A percentile compares a stretch with the other conserved stretches of the same genome.
phyloP scores from a whole-genome alignment of 2,113 vertebrate species.

The Erythrocebus patas region DNA sequence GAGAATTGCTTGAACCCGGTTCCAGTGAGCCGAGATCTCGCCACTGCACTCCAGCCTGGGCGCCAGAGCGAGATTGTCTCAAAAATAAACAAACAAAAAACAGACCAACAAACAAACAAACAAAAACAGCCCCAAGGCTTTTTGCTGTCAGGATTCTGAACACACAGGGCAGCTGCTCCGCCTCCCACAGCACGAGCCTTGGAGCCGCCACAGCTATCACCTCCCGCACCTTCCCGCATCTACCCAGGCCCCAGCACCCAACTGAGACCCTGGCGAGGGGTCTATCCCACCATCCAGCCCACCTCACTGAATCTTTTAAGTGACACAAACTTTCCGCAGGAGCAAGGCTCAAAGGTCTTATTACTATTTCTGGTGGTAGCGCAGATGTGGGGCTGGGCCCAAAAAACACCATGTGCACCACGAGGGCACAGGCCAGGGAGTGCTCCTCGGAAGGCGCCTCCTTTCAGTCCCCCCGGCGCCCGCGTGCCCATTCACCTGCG shows the following conservation, averaged over 20 bases:
- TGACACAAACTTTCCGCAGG: background rate
- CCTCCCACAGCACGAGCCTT: background rate
- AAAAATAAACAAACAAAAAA: too few relatives aligned
- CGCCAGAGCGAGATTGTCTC: too few relatives aligned
- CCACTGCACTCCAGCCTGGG: too few relatives aligned
- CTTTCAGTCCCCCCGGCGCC: too few relatives aligned
- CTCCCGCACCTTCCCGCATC: background rate
- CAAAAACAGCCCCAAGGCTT: too few relatives aligned
- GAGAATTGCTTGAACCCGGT: too few relatives aligned
- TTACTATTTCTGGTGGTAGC: background rate
- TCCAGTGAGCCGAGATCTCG: too few relatives aligned
- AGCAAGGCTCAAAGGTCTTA: background rate
- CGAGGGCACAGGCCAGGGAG: too few relatives aligned
- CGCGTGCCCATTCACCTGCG: too few relatives aligned
- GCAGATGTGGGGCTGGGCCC: background rate
- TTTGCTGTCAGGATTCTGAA: background rate
- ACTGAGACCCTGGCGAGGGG: background rate
- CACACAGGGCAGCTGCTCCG: rapidly evolving
- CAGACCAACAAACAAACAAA: too few relatives aligned
- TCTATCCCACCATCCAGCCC: background rate
- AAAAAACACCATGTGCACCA: too few relatives aligned
- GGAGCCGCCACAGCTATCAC: background rate
- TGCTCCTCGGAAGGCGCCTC: too few relatives aligned
- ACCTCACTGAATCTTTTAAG: background rate
- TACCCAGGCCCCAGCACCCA: background rate